A percentile compares a stretch with the other conserved stretches of the same genome.
phyloP scores from a whole-genome alignment of 2,113 vertebrate species.

The Ia io region DNA sequence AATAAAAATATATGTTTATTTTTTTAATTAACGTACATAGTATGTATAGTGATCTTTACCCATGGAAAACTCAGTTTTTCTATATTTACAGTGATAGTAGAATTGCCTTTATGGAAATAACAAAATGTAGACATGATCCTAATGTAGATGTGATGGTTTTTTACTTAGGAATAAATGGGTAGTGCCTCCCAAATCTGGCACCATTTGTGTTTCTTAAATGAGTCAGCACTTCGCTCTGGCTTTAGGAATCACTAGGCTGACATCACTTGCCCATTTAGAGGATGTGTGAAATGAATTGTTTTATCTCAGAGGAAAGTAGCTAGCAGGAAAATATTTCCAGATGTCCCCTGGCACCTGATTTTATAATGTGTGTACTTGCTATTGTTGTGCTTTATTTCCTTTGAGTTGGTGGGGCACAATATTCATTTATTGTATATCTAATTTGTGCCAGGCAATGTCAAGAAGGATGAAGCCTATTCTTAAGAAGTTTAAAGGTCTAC shows the following conservation, averaged over 20 bases:
- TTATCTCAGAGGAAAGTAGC: not conserved
- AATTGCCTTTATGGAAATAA: not conserved
- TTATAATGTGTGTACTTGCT: not conserved
- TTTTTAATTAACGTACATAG: too few species aligned
- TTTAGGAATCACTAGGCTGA: not conserved
- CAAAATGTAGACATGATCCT: not conserved
- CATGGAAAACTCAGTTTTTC: not conserved
- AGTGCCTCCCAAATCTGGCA: not conserved
- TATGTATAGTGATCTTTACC: not conserved
- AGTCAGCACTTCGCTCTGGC: slow-evolving; percentile 21
- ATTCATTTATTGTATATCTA: not conserved
- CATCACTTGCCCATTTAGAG: slow-evolving; percentile 1
- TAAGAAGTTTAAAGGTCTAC: not conserved
- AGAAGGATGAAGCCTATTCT: not conserved
- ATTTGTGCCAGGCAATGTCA: not conserved
- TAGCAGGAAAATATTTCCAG: not conserved
- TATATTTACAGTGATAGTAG: not conserved
- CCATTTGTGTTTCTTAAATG: not conserved
- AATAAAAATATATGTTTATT: too few species aligned
- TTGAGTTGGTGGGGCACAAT: too few species aligned
- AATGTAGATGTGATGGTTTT: not conserved
- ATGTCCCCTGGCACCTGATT: not conserved
- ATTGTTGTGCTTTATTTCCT: not conserved
- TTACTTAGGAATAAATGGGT: not conserved
- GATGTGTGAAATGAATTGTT: not conserved